Percentiles rank a stretch among this genome's conserved stretches.
Conservation (phyloP, 2,888 invertebrate species). For the Nemurella pictetii region DNA sequence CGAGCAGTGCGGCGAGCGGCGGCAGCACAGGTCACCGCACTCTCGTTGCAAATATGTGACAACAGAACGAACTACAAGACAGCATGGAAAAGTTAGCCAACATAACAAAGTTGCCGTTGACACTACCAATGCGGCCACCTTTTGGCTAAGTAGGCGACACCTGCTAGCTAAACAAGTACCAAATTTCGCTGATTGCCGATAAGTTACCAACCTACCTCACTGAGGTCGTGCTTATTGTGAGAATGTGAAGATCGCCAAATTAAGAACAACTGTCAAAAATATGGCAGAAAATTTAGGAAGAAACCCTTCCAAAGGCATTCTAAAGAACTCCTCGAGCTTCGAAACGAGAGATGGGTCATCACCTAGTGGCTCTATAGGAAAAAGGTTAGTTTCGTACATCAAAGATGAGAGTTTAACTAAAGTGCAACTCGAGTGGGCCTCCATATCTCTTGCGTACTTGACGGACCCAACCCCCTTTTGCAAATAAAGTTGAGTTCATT, state of each 20-base stretch:
- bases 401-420: neutral
- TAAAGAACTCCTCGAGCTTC: constrained; percentile 90
- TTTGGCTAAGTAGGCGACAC: neutral
- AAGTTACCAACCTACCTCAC: neutral
- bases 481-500: neutral
- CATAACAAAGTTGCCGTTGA: neutral
- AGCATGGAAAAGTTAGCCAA: neutral
- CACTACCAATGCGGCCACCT: neutral
- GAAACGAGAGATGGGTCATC: constrained; percentile 63
- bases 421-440: neutral
- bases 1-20: neutral
- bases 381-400: constrained; percentile 2
- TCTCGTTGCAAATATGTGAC: neutral
- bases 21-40: neutral
- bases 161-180: neutral
- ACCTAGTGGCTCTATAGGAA: constrained; percentile 42
- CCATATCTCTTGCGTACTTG: neutral
- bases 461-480: neutral
- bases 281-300: constrained; percentile 75
- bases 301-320: constrained; percentile 85
- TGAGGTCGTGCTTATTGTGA: neutral
- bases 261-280: constrained; percentile 1
- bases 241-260: neutral
- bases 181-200: neutral
- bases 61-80: neutral